Base-by-base conservation (phyloP, 2,888 invertebrate species). In the Leptopilina drosophilae region DNA sequence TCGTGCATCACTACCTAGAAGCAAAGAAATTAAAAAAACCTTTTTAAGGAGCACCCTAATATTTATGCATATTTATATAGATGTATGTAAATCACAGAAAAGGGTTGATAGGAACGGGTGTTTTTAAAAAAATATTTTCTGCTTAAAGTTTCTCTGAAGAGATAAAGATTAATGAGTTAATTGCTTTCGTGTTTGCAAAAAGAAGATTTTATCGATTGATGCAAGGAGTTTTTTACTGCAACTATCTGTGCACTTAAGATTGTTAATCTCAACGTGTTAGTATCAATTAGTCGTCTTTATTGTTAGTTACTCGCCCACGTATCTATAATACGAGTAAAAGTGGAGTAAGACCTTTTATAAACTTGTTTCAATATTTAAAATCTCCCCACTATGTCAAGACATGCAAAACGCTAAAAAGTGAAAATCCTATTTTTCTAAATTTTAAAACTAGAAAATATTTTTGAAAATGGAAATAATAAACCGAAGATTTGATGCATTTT, bases 181-280 rank as follows among this genome's bases (percentile, higher is more conserved):
- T 73, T 73, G 56, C 73, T 73, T 73, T 73, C 53, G 33, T 73
- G 73, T 73, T 49, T 73, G 9, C 73, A 73, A 73, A 56, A 73
- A 73, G 73, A 73, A 73, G 73, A 73, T 73, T 56, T 73, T 73
- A 73, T 73, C 73, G 73, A 73, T 73, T 73, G 56, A 73, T 73
- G 73, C 56, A 26, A 73, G 53, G 26, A 26, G 53, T 12, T 73
- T 73, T 73, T 73, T 73, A 53, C 56, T 56, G 53, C 73, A 56
- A 73, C 53, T 33, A 56, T 53, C 53, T 53, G 73, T 56, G 56
- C 53, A 33, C 73, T 73, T 73, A 33, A 73, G 73, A 73, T 73
- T 73, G 73, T 73, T 73, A 73, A 73, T 73, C 73, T 56, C 73
- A 73, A 73, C 69, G 69, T 69, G 49, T 56, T 73, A 73, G 73